Conservation (phyloP, 2,113 vertebrate genomes). For the Pedionomus torquatus region DNA sequence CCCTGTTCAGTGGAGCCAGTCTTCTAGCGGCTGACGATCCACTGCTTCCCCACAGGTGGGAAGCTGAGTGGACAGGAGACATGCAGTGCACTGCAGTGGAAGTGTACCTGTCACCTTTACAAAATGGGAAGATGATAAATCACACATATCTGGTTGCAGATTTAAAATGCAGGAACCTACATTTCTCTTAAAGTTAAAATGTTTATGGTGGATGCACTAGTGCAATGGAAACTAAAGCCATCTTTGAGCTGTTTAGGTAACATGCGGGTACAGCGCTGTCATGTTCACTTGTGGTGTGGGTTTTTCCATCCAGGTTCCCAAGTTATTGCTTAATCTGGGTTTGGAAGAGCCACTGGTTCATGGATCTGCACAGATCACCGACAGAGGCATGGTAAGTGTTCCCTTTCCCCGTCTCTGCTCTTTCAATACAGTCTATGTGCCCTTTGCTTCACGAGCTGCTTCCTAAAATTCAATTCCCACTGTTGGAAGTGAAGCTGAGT, state of each 20-base stretch:
- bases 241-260: neutral
- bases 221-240: neutral
- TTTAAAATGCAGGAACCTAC: neutral
- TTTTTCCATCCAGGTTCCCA: slow-evolving; percentile 82
- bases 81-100: neutral
- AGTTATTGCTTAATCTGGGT: slow-evolving; percentile 80
- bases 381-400: slow-evolving; percentile 84
- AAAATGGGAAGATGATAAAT: neutral
- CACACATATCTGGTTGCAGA: neutral
- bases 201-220: neutral
- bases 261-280: neutral
- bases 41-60: neutral
- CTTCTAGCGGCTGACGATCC: neutral
- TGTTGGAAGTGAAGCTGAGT: neutral
- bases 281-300: neutral
- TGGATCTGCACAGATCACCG: slow-evolving; percentile 84
- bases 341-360: slow-evolving; percentile 89
- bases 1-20: neutral
- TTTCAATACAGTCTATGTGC: neutral
- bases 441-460: neutral
- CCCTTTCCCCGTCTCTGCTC: neutral
- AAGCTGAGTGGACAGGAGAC: neutral
- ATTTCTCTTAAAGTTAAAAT: neutral
- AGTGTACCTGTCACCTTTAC: neutral
- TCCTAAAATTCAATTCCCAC: neutral